Evolutionary conservation across 1,140 invertebrate genomes (phyloP), one percentile per base, ranked within the genome.

Genomic region (Anoplophora glabripennis): DNA sequence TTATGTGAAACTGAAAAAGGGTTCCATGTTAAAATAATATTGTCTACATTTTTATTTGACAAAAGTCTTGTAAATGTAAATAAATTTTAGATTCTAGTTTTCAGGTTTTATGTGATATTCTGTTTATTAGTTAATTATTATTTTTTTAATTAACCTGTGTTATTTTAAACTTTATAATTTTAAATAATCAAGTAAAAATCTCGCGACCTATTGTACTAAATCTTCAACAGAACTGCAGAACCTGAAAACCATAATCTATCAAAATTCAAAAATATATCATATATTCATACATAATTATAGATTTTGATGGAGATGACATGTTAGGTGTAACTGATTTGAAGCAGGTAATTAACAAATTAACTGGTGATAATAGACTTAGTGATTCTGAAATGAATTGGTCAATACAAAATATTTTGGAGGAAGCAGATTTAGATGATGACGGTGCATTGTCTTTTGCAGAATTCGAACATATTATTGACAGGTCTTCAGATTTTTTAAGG

Each of bases 251-350:
- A n/a, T n/a, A n/a, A n/a, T n/a, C n/a, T n/a, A n/a, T n/a, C n/a
- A n/a, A n/a, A n/a, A n/a, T n/a, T n/a, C n/a, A n/a, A n/a, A n/a
- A n/a, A n/a, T n/a, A n/a, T n/a, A n/a, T n/a, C 36, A 8, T 37
- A 8, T 37, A 8, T n/a, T 37, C 36, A 3, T 1, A 42, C 33
- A 44, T 33, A 9, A 14, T 76, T 80, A 58, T 73, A 91, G 93
- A 96, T 82, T 95, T 95, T 80, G 92, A 95, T 80, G 91, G 90
- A 5, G 93, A 96, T 81, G 92, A 94, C 69, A 90, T 90, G 87
- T 79, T 92, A 40, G 88, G 89, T 12, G 80, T 86, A n/a, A 83
- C 82, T 57, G 89, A 91, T 71, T 74, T 92, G 11, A 77, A 84
- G 28, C 85, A 89, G 78, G 85, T 91, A 0, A 82, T 90, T 15